phyloP scores from a whole-genome alignment of 2,797 vertebrate species.

The Heteromormyrus szaboi region DNA sequence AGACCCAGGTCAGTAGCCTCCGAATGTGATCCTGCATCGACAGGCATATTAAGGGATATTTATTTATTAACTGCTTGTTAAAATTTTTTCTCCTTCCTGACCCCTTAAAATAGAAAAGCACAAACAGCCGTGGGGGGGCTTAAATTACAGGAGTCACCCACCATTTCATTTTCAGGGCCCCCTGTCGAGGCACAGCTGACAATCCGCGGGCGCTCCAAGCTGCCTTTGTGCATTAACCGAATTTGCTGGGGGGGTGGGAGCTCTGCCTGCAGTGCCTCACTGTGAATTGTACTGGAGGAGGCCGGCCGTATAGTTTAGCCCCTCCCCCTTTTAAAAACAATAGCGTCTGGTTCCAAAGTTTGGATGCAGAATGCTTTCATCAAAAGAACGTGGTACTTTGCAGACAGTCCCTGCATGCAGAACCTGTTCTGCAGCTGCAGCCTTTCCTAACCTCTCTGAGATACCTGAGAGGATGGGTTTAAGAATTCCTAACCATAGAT shows the following conservation, averaged over 20 bases:
- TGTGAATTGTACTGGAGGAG: neutral
- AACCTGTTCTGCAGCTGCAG: neutral
- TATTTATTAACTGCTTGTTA: neutral
- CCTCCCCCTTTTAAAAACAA: neutral
- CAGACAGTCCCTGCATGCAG: neutral
- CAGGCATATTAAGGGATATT: neutral
- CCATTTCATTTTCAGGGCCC: neutral
- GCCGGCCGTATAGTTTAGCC: neutral
- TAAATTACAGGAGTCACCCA: neutral
- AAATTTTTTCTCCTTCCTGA: neutral
- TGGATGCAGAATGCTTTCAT: neutral
- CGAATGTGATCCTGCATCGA: neutral
- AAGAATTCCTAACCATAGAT: neutral
- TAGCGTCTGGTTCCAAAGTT: neutral
- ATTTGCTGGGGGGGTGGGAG: neutral
- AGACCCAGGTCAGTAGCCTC: conserved; percentile 53
- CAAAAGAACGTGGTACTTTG: neutral
- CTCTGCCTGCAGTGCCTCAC: neutral
- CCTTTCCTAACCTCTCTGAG: neutral
- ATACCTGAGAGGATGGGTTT: neutral
- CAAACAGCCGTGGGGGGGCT: neutral
- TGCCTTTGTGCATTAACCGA: neutral
- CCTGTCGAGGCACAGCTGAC: neutral
- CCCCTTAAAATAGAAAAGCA: neutral
- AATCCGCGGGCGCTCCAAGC: neutral